Evolutionary conservation across 2,113 vertebrate genomes (phyloP).

Genomic region (Petromus typicus): DNA sequence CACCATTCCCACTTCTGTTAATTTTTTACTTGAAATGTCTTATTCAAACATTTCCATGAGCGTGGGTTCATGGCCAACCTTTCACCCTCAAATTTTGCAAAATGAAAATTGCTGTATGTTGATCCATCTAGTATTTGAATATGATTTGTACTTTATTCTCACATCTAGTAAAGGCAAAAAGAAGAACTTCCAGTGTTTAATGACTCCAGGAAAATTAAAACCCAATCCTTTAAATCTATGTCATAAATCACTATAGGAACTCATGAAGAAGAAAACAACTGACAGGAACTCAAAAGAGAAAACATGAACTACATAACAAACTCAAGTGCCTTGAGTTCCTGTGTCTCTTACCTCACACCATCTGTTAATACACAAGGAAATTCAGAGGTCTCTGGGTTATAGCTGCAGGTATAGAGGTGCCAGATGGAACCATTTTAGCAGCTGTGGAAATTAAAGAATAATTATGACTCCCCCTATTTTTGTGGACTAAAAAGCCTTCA

Average conservation of each 20-base stretch:
- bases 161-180: not conserved
- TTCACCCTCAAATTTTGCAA: not conserved
- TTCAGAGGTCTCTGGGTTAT: constrained; percentile 25
- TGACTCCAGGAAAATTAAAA: not conserved
- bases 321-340: not conserved
- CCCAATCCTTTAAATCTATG: constrained; percentile 3
- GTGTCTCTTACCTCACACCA: not conserved
- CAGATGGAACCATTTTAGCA: constrained; percentile 35
- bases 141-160: not conserved
- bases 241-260: not conserved
- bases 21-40: constrained; percentile 1
- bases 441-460: constrained; percentile 14
- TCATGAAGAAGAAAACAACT: constrained; percentile 6
- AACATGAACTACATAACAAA: not conserved
- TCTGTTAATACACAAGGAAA: not conserved
- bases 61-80: not conserved
- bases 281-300: not conserved
- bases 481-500: not conserved
- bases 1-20: not conserved
- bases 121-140: not conserved
- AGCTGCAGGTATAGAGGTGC: constrained; percentile 15
- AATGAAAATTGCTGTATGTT: not conserved
- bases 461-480: constrained; percentile 24
- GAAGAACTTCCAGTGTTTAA: not conserved
- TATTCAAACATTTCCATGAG: not conserved